Conservation (phyloP, 2,797 vertebrate genomes). For the Aselliscus stoliczkanus region DNA sequence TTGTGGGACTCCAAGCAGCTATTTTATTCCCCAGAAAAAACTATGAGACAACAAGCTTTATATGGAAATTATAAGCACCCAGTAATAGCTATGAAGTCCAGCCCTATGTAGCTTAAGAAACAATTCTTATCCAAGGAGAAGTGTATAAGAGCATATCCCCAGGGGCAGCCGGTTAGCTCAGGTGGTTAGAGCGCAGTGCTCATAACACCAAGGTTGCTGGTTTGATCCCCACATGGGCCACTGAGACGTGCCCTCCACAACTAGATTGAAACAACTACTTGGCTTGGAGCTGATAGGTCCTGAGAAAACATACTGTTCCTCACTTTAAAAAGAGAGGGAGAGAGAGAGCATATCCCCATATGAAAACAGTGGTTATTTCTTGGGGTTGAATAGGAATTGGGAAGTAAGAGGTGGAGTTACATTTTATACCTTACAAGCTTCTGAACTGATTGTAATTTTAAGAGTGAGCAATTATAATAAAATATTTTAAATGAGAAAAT, state of each 20-base stretch:
- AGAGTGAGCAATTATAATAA: background rate
- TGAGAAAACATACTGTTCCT: too few relatives aligned
- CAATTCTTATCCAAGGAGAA: background rate
- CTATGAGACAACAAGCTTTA: background rate
- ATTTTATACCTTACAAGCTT: background rate
- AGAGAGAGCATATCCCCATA: background rate
- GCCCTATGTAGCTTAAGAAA: background rate
- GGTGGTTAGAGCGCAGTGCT: too few relatives aligned
- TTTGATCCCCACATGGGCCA: too few relatives aligned
- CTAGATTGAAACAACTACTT: too few relatives aligned
- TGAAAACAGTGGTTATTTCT: background rate
- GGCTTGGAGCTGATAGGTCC: too few relatives aligned
- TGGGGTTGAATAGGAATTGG: background rate
- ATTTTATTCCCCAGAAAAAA: background rate
- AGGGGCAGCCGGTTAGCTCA: too few relatives aligned
- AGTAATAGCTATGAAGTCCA: background rate
- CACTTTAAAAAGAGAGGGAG: too few relatives aligned
- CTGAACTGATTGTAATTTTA: background rate
- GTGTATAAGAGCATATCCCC: background rate
- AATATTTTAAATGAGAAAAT: background rate
- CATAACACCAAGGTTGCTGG: too few relatives aligned
- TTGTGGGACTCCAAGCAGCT: background rate
- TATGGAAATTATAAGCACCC: background rate
- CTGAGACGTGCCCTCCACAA: too few relatives aligned
- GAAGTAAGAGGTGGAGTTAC: background rate